phyloP scores from a whole-genome alignment of 2,113 vertebrate species.

The Pituophis catenifer region DNA sequence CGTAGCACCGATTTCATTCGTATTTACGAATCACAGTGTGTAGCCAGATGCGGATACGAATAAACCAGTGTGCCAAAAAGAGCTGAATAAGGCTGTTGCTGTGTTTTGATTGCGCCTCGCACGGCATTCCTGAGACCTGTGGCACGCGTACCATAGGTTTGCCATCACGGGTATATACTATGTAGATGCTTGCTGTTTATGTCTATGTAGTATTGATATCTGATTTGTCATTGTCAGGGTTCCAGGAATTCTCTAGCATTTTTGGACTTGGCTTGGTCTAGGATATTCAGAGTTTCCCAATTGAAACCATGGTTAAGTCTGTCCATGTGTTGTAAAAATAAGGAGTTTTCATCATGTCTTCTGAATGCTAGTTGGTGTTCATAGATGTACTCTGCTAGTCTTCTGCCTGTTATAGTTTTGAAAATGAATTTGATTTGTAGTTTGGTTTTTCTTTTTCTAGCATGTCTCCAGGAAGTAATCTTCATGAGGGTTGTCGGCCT shows the following conservation, averaged over 20 bases:
- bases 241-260: background rate
- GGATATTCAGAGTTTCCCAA: background rate
- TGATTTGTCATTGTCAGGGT: background rate
- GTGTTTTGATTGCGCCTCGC: too few species aligned
- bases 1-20: too few species aligned
- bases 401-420: background rate
- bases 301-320: background rate
- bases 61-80: too few species aligned
- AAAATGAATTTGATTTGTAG: background rate
- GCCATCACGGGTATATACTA: too few species aligned
- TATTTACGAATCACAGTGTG: too few species aligned
- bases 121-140: too few species aligned
- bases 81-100: too few species aligned
- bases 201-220: background rate
- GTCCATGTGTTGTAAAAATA: background rate
- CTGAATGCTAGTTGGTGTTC: background rate
- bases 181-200: background rate
- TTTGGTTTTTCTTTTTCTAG: background rate
- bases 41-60: too few species aligned
- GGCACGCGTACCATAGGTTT: too few species aligned
- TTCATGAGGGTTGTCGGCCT: background rate
- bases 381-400: background rate
- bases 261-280: background rate
- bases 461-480: background rate
- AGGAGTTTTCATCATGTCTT: background rate